A percentile compares a stretch with the other conserved stretches of the same genome.
phyloP scores from a whole-genome alignment of 2,888 invertebrate genomes.

The Tenodera sinensis region DNA sequence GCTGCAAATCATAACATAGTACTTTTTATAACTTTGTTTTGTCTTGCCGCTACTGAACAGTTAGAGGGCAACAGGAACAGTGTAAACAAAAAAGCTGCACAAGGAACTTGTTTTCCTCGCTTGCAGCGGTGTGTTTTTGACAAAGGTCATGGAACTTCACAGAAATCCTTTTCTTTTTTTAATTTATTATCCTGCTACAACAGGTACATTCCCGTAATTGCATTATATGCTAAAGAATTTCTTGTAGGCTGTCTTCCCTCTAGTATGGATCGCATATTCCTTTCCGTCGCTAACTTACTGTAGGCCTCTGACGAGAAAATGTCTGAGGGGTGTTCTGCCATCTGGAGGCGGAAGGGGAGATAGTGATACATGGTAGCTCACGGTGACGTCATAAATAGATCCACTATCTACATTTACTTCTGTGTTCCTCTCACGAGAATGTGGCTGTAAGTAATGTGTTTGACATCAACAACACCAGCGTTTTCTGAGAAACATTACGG shows the following conservation, averaged over 20 bases:
- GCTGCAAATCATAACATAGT: background rate
- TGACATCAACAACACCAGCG: no score
- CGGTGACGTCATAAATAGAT: no score
- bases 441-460: no score
- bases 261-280: background rate
- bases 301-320: no score
- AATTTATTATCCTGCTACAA: background rate
- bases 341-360: no score
- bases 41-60: background rate
- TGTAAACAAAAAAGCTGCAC: no score
- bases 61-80: background rate
- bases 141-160: background rate
- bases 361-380: no score
- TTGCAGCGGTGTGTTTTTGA: background rate
- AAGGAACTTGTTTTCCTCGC: background rate
- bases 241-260: background rate
- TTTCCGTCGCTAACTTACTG: background rate
- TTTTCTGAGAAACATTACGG: no score
- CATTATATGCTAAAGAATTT: background rate
- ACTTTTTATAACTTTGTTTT: background rate
- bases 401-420: no score
- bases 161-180: background rate
- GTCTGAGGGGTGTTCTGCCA: no score
- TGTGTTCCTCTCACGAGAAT: no score
- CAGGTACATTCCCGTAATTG: background rate